phyloP scores from a whole-genome alignment of 2,113 vertebrate genomes.

The Cairina moschata region DNA sequence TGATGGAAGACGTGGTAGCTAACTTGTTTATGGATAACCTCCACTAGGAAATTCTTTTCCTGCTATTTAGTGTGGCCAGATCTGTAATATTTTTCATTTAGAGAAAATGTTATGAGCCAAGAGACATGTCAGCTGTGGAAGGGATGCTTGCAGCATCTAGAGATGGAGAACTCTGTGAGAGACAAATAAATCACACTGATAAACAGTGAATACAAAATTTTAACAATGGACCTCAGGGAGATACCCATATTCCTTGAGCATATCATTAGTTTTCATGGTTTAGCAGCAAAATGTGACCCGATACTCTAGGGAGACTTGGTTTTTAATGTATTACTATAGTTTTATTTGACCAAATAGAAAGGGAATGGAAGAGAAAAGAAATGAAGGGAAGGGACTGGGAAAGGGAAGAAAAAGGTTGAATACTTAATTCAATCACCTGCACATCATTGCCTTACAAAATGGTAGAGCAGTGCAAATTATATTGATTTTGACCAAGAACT shows the following conservation, averaged over 20 bases:
- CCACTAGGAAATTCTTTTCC: not conserved
- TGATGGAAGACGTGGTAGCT: slow-evolving; percentile 14
- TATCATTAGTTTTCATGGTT: not conserved
- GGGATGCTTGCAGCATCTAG: not conserved
- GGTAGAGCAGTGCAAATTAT: not conserved
- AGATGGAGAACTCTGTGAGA: not conserved
- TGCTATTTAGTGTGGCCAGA: not conserved
- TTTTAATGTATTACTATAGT: not conserved
- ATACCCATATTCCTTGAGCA: not conserved
- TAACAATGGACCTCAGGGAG: not conserved
- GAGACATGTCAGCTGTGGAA: slow-evolving; percentile 2
- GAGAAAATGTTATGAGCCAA: slow-evolving; percentile 33
- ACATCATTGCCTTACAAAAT: not conserved
- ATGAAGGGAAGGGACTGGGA: not conserved
- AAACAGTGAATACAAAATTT: slow-evolving; percentile 5
- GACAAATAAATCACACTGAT: slow-evolving; percentile 41
- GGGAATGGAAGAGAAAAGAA: not conserved
- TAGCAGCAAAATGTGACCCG: not conserved
- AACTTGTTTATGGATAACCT: slow-evolving; percentile 25
- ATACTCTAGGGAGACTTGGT: not conserved
- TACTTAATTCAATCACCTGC: not conserved
- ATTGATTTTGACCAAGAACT: not conserved
- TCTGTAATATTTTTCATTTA: slow-evolving; percentile 21
- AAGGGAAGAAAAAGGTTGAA: not conserved
- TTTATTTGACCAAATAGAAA: not conserved